A percentile compares a stretch with the other conserved stretches of the same genome.
These are phyloP conservation scores for Salvator merianae DNA, from an alignment of 2,113 vertebrate genomes.

Conservation along the genomic window DNA sequence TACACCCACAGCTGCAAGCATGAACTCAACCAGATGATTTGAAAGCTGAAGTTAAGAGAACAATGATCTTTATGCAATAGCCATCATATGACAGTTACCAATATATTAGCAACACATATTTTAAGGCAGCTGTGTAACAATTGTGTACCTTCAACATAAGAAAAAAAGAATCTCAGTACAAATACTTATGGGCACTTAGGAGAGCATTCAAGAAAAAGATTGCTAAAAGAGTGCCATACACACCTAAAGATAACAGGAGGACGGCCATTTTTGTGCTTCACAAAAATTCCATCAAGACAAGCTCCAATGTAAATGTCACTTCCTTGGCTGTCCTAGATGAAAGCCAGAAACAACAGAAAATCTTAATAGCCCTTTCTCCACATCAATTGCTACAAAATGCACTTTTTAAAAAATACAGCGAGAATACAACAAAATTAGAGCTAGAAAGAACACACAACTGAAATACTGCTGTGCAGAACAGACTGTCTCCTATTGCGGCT, in stretches of 20 bases:
- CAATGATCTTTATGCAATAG: neutral
- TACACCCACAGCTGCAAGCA: neutral
- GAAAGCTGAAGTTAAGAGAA: neutral
- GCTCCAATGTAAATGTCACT: slow-evolving; percentile 91
- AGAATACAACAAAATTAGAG: too few species aligned
- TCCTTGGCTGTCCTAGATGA: slow-evolving; percentile 89
- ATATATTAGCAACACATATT: neutral
- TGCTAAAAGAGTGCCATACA: slow-evolving; percentile 15
- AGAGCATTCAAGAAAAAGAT: neutral
- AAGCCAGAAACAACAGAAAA: slow-evolving; percentile 22
- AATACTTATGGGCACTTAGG: neutral
- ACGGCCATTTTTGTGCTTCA: slow-evolving; percentile 92
- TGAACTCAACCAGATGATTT: neutral
- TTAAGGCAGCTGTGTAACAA: neutral
- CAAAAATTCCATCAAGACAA: slow-evolving; percentile 93
- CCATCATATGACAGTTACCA: neutral
- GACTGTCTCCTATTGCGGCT: too few species aligned
- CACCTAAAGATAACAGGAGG: slow-evolving; percentile 90
- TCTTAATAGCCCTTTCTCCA: too few species aligned
- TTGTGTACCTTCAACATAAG: too few species aligned
- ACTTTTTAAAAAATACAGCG: neutral
- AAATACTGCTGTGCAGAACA: too few species aligned
- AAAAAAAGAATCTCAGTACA: neutral
- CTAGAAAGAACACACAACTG: too few species aligned
- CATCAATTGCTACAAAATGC: neutral